phyloP scores from a whole-genome alignment of 2,113 vertebrate species.

The Tichodroma muraria region DNA sequence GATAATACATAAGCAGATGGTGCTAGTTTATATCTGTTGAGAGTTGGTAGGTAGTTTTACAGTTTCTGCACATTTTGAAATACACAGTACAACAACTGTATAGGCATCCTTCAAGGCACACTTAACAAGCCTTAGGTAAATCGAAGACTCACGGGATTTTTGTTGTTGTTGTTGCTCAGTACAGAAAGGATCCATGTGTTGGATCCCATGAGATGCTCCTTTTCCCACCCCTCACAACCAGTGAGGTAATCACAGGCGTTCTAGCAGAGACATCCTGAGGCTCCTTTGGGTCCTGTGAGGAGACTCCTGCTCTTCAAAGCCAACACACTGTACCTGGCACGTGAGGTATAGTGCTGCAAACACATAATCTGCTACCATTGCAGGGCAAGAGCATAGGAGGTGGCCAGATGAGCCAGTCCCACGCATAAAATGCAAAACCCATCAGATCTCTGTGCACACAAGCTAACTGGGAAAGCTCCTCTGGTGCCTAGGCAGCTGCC shows the following conservation, averaged over 20 bases:
- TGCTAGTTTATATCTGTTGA: neutral
- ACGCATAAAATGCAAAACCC: neutral
- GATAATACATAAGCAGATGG: neutral
- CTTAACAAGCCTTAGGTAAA: neutral
- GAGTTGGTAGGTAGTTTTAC: neutral
- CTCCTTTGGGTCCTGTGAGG: neutral
- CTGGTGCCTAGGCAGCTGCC: neutral
- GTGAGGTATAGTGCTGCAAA: neutral
- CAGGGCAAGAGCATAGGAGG: neutral
- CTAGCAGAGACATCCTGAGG: neutral
- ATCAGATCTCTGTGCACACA: neutral
- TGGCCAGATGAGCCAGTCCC: neutral
- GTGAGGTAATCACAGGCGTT: neutral
- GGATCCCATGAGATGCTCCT: neutral
- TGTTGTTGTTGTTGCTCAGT: neutral
- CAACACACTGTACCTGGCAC: neutral
- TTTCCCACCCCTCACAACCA: neutral
- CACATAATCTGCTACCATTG: neutral
- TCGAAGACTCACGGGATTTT: neutral
- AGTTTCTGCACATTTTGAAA: neutral
- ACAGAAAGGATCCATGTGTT: neutral
- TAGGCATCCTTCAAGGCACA: neutral
- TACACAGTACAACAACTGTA: neutral
- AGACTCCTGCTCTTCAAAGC: neutral
- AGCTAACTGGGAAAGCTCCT: neutral